phyloP scores from a whole-genome alignment of 2,113 vertebrate genomes.

The Octodon degus region DNA sequence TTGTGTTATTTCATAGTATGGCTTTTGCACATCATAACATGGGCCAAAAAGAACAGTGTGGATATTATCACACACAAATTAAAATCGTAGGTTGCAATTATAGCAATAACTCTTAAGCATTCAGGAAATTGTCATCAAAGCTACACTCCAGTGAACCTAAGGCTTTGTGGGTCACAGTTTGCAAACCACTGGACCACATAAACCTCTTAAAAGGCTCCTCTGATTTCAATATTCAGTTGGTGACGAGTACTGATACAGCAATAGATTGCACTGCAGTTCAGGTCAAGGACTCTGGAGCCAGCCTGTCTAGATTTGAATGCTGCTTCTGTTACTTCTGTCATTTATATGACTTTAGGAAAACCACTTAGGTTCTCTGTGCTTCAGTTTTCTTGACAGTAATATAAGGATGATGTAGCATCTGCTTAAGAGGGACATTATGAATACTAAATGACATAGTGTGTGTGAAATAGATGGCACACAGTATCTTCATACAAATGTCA shows the following conservation, averaged over 20 bases:
- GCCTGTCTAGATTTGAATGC: neutral
- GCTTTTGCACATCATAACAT: neutral
- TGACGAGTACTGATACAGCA: neutral
- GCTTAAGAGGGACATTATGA: neutral
- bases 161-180: neutral
- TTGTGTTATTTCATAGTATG: neutral
- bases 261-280: neutral
- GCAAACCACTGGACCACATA: neutral
- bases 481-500: neutral
- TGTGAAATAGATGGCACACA: neutral
- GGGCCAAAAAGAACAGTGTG: neutral
- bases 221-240: neutral
- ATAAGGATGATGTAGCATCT: neutral
- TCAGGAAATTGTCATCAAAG: neutral
- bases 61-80: neutral
- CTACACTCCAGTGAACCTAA: neutral
- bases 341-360: neutral
- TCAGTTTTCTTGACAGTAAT: conserved; percentile 16
- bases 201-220: neutral
- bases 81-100: neutral
- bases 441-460: neutral
- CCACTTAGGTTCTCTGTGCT: neutral
- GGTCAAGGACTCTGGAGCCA: neutral
- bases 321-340: neutral
- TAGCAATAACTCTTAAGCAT: neutral